Evolutionary conservation across 2,113 vertebrate genomes (phyloP).

Genomic region (Ctenomys sociabilis): DNA sequence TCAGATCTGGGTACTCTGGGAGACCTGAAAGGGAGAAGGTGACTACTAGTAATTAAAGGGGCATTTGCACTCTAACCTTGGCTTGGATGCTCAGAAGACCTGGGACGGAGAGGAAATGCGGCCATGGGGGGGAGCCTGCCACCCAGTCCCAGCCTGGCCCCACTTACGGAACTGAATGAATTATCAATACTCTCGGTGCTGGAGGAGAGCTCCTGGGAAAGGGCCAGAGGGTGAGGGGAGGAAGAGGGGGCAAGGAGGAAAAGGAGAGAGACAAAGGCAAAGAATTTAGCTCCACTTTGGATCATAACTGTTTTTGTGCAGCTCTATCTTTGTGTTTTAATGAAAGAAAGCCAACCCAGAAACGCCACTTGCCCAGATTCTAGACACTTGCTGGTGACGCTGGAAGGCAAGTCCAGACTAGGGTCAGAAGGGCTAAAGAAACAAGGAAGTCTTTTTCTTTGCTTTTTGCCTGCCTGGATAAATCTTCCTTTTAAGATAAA

Average conservation of each 20-base stretch:
- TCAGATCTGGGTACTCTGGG: conserved; percentile 3
- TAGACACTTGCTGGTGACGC: background rate
- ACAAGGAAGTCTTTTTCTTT: background rate
- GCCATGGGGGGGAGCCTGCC: conserved; percentile 80
- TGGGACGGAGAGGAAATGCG: conserved; percentile 87
- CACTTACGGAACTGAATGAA: conserved; percentile 93
- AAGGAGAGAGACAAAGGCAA: conserved; percentile 85
- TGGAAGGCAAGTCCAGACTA: background rate
- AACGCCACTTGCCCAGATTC: conserved; percentile 12
- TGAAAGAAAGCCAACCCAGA: conserved; percentile 6
- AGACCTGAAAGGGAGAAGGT: background rate
- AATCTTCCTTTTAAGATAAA: conserved; percentile 18
- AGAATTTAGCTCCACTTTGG: conserved; percentile 83
- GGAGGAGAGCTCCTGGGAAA: conserved; percentile 94
- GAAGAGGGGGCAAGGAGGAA: conserved; percentile 73
- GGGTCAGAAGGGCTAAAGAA: background rate
- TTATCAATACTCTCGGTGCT: conserved; percentile 93
- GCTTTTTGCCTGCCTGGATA: background rate
- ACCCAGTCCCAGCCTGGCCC: conserved; percentile 82
- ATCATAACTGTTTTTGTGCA: conserved; percentile 5
- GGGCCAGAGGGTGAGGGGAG: conserved; percentile 76
- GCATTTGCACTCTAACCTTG: background rate
- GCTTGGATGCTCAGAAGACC: conserved; percentile 10
- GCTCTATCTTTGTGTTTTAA: conserved; percentile 46
- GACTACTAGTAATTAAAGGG: conserved; percentile 31